Evolutionary conservation across 1,140 invertebrate species (phyloP).

Genomic region (Chymomyza costata): DNA sequence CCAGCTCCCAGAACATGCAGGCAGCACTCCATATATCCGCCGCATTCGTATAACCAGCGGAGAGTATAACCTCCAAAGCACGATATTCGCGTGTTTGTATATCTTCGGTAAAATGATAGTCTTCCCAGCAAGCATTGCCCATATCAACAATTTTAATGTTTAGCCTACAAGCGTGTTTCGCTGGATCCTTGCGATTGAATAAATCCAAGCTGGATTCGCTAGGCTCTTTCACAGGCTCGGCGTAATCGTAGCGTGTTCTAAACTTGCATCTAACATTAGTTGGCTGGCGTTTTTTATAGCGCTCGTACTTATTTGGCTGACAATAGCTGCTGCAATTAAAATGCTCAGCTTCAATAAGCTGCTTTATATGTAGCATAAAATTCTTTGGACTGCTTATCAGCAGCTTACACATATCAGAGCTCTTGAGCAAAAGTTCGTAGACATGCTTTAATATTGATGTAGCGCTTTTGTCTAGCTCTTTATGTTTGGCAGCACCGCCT

Average conservation of each 20-base stretch:
- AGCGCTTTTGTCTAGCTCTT: background rate
- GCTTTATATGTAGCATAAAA: conserved; percentile 18
- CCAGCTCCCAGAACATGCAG: conserved; percentile 98
- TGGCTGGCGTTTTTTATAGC: too few relatives aligned
- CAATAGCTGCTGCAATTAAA: background rate
- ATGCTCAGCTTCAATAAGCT: background rate
- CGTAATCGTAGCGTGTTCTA: background rate
- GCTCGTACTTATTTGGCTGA: conserved; percentile 3
- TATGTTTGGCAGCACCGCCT: background rate
- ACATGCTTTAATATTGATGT: too few relatives aligned
- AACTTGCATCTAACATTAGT: background rate
- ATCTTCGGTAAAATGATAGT: conserved; percentile 95
- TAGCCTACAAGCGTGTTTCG: conserved; percentile 86
- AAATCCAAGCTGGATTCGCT: conserved; percentile 41
- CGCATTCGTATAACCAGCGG: conserved; percentile 93
- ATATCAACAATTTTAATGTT: conserved; percentile 97
- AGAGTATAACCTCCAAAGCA: conserved; percentile 95
- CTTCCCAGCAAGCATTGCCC: conserved; percentile 98
- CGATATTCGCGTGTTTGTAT: conserved; percentile 99
- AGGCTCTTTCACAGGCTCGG: background rate
- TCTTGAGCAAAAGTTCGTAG: background rate
- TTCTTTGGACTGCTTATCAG: conserved; percentile 13
- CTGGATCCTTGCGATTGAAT: conserved; percentile 81
- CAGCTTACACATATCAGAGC: conserved; percentile 6
- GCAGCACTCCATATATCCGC: conserved; percentile 99